Conservation (phyloP, 2,797 vertebrate genomes). For the Tinamus major region DNA sequence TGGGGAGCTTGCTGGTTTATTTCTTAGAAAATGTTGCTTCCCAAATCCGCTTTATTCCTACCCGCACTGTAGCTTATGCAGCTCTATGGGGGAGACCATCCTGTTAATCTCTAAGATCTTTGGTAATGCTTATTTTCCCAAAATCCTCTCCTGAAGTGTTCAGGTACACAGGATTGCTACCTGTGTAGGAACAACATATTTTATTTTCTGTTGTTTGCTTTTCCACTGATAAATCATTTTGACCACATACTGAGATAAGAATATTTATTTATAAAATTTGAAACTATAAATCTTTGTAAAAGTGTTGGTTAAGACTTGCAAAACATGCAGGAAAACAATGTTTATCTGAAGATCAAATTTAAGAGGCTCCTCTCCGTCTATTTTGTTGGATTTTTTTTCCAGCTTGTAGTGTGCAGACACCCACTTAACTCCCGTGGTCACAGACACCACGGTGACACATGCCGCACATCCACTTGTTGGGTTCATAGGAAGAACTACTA, state of each 20-base stretch:
- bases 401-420: not conserved
- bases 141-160: not conserved
- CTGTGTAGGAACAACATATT: fast-evolving
- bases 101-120: not conserved
- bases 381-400: fast-evolving
- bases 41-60: not conserved
- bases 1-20: not conserved
- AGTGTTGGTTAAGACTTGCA: not conserved
- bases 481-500: not conserved
- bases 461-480: fast-evolving
- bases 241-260: not conserved
- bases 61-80: not conserved
- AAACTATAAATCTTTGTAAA: not conserved
- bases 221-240: not conserved
- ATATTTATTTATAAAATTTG: not conserved
- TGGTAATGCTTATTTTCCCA: not conserved
- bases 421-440: not conserved
- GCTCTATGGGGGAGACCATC: not conserved
- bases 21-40: not conserved
- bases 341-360: not conserved
- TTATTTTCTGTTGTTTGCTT: not conserved
- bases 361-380: not conserved
- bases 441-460: fast-evolving
- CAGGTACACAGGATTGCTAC: not conserved
- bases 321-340: not conserved